phyloP scores from a whole-genome alignment of 1,140 invertebrate species.

The Pogonognathellus flavescens region DNA sequence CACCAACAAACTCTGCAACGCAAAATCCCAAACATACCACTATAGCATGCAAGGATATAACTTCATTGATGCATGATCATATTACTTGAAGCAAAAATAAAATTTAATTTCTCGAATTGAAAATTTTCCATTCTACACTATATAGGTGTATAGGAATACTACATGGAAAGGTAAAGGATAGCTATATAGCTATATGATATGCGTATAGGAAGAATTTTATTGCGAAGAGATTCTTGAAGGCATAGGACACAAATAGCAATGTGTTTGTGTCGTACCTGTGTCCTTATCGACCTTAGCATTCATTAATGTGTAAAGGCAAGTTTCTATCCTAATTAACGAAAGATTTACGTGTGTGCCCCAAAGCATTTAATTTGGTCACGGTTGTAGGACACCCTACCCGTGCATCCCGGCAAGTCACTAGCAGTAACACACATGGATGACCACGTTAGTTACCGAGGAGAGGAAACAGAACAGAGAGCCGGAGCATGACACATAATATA shows the following conservation, averaged over 20 bases:
- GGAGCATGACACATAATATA: background rate
- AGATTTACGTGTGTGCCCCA: conserved; percentile 64
- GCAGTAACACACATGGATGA: conserved; percentile 53
- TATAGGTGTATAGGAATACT: background rate
- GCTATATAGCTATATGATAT: background rate
- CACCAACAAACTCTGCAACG: too few relatives aligned
- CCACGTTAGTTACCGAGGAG: conserved; percentile 51
- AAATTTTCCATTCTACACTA: background rate
- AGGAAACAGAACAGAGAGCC: conserved; percentile 8
- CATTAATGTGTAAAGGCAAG: conserved; percentile 52
- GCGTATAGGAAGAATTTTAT: background rate
- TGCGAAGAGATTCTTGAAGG: background rate
- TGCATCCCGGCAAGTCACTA: conserved; percentile 44
- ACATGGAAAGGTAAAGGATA: background rate
- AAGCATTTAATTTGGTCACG: conserved; percentile 64
- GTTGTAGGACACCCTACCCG: conserved; percentile 48
- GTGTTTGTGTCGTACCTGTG: background rate
- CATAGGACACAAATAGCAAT: background rate
- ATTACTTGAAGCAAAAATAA: too few relatives aligned
- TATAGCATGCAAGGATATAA: too few relatives aligned
- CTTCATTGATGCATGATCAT: too few relatives aligned
- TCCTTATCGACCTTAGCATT: conserved; percentile 21
- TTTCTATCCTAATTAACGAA: conserved; percentile 58
- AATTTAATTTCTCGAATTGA: too few relatives aligned
- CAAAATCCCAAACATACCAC: too few relatives aligned